Percentiles rank a stretch among this genome's conserved stretches.
Evolutionary conservation across 2,797 vertebrate species (phyloP).

Genomic region (Natrix natrix): DNA sequence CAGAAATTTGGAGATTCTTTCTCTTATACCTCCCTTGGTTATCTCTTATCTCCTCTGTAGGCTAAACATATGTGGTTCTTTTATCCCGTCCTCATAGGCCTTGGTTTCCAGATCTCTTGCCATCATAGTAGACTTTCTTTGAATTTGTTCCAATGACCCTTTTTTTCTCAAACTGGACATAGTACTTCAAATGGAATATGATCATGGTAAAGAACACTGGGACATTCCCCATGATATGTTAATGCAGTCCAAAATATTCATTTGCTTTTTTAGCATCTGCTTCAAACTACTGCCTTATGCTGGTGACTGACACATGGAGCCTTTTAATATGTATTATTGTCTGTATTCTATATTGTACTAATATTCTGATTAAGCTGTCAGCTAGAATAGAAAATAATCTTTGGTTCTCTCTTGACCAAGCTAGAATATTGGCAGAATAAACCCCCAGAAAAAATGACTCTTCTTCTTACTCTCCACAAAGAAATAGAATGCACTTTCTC

Average conservation of each 20-base stretch:
- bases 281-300: neutral
- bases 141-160: neutral
- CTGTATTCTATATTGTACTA: too few species aligned
- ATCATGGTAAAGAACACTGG: neutral
- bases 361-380: neutral
- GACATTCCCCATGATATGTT: neutral
- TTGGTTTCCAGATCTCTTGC: neutral
- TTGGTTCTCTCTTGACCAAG: neutral
- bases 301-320: neutral
- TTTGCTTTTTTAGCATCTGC: neutral
- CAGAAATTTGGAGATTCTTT: neutral
- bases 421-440: neutral
- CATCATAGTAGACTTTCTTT: neutral
- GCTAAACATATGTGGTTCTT: neutral
- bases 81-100: neutral
- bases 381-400: neutral
- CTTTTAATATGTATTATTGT: neutral
- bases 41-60: neutral
- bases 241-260: neutral
- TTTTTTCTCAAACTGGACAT: neutral
- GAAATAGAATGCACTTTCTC: neutral
- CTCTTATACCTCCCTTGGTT: neutral
- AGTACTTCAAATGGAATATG: neutral
- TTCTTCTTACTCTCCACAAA: neutral
- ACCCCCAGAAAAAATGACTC: neutral